Percentiles rank a stretch among this genome's conserved stretches.
Evolutionary conservation across 1,140 invertebrate species (phyloP).

Genomic region (Cotesia chilonis): DNA sequence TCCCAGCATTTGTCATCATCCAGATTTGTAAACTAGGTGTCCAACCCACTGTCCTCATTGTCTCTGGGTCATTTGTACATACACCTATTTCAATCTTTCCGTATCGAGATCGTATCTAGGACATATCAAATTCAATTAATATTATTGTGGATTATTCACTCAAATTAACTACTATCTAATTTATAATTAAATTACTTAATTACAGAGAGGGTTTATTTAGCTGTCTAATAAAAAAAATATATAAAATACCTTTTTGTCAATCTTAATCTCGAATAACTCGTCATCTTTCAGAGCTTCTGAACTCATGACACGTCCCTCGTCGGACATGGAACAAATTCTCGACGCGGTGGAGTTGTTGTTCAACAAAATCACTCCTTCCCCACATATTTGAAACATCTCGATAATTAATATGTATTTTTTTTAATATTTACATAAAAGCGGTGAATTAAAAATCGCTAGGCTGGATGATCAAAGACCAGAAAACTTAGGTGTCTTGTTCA

Average conservation of each 20-base stretch:
- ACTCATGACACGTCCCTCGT: slow-evolving; percentile 86
- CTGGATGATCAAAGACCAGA: too few species aligned
- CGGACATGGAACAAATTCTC: slow-evolving; percentile 81
- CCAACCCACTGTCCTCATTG: slow-evolving; percentile 82
- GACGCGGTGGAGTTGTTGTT: slow-evolving; percentile 85
- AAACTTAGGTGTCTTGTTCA: too few species aligned
- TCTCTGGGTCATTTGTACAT: slow-evolving; percentile 83
- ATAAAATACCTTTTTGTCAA: slow-evolving; percentile 83
- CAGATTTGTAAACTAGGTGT: slow-evolving; percentile 88
- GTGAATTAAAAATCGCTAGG: too few species aligned
- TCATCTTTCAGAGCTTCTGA: slow-evolving; percentile 82
- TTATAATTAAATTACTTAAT: too few species aligned
- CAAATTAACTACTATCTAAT: too few species aligned
- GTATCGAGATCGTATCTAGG: slow-evolving; percentile 82
- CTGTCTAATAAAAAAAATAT: background rate
- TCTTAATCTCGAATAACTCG: slow-evolving; percentile 86
- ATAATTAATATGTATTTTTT: background rate
- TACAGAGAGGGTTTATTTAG: too few species aligned
- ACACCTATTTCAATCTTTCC: slow-evolving; percentile 93
- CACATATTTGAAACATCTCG: slow-evolving; percentile 80
- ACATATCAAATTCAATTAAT: background rate
- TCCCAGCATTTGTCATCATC: slow-evolving; percentile 86
- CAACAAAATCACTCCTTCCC: slow-evolving; percentile 79
- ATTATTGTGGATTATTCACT: too few species aligned
- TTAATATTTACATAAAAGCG: too few species aligned